Evolutionary conservation across 2,888 invertebrate species (phyloP).

Genomic region (Oscheius sp.): DNA sequence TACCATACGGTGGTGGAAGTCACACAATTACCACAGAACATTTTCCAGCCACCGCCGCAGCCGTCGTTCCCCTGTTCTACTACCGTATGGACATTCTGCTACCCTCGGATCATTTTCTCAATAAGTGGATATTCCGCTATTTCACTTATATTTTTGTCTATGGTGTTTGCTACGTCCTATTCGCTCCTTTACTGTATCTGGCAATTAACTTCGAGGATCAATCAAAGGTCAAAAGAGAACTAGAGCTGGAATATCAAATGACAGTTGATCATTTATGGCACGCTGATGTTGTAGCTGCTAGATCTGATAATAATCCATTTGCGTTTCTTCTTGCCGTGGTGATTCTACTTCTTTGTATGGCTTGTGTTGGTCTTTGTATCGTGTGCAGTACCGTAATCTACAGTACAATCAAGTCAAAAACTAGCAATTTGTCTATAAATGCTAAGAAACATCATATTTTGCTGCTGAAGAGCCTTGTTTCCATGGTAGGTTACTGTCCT

Average conservation of each 20-base stretch:
- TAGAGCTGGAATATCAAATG: not conserved
- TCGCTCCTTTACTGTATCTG: not conserved
- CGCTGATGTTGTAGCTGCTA: not conserved
- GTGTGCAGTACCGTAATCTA: not conserved
- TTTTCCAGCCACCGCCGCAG: not conserved
- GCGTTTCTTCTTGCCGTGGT: too few species aligned
- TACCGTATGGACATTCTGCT: conserved; percentile 3
- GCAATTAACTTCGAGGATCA: not conserved
- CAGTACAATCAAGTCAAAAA: not conserved
- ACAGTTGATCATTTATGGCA: not conserved
- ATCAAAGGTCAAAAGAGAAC: not conserved
- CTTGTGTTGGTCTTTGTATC: not conserved
- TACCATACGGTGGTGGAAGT: too few species aligned
- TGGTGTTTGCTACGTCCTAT: not conserved
- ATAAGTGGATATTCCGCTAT: not conserved
- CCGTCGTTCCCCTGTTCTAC: not conserved
- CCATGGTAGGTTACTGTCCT: not conserved
- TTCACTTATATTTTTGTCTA: not conserved
- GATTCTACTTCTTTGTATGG: not conserved
- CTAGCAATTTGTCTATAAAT: not conserved
- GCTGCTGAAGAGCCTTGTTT: not conserved
- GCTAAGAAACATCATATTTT: not conserved
- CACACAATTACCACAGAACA: too few species aligned
- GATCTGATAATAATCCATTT: not conserved
- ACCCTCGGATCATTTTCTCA: not conserved